phyloP scores from a whole-genome alignment of 2,113 vertebrate species.

The Megaptera novaeangliae region DNA sequence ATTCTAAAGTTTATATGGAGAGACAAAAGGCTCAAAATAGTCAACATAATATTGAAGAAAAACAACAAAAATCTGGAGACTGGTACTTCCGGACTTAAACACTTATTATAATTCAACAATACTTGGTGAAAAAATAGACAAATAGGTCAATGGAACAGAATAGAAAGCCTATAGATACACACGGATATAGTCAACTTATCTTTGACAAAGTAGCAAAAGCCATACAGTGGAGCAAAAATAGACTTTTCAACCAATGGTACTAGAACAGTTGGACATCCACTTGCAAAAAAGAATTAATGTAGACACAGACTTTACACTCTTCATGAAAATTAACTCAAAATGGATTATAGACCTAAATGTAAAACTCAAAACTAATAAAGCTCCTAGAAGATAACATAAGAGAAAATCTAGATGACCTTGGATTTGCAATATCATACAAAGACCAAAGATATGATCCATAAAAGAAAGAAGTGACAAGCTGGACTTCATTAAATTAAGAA shows the following conservation, averaged over 20 bases:
- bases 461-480: not conserved
- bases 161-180: not conserved
- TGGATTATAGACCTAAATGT: not conserved
- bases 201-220: not conserved
- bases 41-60: not conserved
- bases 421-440: not conserved
- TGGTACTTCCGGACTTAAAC: not conserved
- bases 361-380: not conserved
- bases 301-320: not conserved
- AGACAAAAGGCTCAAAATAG: not conserved
- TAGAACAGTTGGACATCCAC: not conserved
- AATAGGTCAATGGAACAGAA: not conserved
- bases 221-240: not conserved
- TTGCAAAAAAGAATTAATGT: not conserved
- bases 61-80: not conserved
- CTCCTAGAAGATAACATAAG: not conserved
- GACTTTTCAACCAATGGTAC: not conserved
- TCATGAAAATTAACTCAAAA: not conserved
- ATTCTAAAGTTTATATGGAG: not conserved
- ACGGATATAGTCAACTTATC: not conserved
- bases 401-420: not conserved
- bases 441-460: not conserved
- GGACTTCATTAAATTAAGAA: not conserved
- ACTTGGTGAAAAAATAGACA: not conserved
- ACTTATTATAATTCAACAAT: not conserved